These are phyloP conservation scores for Muscidifurax raptorellus DNA, from an alignment of 1,140 invertebrate genomes.

Conservation along the genomic window DNA sequence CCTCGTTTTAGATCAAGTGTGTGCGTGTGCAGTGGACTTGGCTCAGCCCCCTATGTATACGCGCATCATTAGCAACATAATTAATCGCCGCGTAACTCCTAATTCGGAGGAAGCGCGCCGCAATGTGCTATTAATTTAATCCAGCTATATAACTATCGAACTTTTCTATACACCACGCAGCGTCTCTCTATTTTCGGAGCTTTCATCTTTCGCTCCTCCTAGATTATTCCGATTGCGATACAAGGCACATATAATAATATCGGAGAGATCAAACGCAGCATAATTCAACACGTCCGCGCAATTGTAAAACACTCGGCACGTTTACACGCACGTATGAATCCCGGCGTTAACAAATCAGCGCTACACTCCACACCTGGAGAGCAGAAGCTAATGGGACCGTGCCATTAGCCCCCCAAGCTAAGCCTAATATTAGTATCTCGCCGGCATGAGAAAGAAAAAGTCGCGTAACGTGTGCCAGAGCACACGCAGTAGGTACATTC, in stretches of 20 bases:
- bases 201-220: neutral
- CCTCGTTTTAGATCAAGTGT: constrained; percentile 9
- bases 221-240: neutral
- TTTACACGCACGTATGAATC: too few species aligned
- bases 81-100: constrained; percentile 35
- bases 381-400: neutral
- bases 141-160: too few species aligned
- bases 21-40: constrained; percentile 10
- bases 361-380: neutral
- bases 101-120: neutral
- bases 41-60: neutral
- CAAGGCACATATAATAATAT: too few species aligned
- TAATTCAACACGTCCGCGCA: neutral
- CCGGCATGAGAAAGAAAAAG: neutral
- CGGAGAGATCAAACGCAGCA: too few species aligned
- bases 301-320: neutral
- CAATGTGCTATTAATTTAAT: neutral
- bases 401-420: neutral
- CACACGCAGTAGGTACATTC: constrained; percentile 14
- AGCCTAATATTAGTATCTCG: neutral
- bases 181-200: neutral
- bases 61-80: constrained; percentile 41
- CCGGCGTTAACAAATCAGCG: neutral
- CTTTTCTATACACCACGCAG: neutral
- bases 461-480: neutral